These are phyloP conservation scores for Spinus pinus DNA, from an alignment of 2,797 vertebrate genomes.

Conservation along the genomic window DNA sequence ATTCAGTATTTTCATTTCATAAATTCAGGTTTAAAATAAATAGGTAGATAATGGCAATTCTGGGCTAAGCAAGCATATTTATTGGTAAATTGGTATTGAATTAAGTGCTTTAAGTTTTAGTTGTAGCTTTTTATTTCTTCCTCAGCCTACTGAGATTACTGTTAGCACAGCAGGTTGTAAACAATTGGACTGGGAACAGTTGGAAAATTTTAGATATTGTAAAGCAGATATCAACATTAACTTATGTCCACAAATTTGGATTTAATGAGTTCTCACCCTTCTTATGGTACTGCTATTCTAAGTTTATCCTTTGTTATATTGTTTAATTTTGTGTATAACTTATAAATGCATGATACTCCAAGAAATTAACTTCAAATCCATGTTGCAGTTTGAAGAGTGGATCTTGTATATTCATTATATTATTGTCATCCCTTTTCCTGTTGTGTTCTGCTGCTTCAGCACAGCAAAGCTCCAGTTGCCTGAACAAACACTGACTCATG, in stretches of 20 bases:
- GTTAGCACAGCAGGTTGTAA: not conserved
- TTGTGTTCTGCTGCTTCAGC: not conserved
- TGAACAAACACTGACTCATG: not conserved
- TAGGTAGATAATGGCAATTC: not conserved
- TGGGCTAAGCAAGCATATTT: not conserved
- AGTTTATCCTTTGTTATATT: not conserved
- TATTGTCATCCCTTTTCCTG: not conserved
- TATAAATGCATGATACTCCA: not conserved
- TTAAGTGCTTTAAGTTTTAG: not conserved
- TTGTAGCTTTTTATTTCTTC: not conserved
- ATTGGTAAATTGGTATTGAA: not conserved
- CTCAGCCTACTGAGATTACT: not conserved
- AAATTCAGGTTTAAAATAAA: not conserved
- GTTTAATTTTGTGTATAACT: not conserved
- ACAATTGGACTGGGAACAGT: not conserved
- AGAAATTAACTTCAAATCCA: not conserved
- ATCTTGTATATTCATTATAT: not conserved
- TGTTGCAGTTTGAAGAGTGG: not conserved
- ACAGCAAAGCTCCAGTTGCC: not conserved
- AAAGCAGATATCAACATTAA: not conserved
- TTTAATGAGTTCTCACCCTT: not conserved
- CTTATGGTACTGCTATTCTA: not conserved
- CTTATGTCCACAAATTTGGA: not conserved
- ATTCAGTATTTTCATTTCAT: not conserved
- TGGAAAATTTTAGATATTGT: not conserved